Evolutionary conservation across 2,888 invertebrate genomes (phyloP).

Genomic region (Dysmachus trigonus): DNA sequence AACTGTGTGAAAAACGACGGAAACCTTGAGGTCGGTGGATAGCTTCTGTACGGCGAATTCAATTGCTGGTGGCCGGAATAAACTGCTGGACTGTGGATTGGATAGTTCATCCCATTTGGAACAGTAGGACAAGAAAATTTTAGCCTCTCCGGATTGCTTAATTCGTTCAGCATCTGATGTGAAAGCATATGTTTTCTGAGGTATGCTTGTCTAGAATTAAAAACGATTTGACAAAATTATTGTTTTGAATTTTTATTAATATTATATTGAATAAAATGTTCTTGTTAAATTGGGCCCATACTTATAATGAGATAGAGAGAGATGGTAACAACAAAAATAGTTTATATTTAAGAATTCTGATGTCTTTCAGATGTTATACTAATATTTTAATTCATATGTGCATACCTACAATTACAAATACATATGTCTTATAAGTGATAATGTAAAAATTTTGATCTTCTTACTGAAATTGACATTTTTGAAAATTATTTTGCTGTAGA

Average conservation of each 20-base stretch:
- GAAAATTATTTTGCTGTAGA: no score
- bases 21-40: conserved; percentile 53
- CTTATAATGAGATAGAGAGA: no score
- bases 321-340: no score
- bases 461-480: no score
- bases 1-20: conserved; percentile 52
- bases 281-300: no score
- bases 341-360: no score
- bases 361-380: no score
- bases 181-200: conserved; percentile 66
- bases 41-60: conserved; percentile 22
- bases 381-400: no score
- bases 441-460: no score
- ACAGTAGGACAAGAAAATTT: conserved; percentile 30
- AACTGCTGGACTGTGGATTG: conserved; percentile 40
- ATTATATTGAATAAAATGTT: background rate
- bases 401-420: no score
- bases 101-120: background rate
- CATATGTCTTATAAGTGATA: no score
- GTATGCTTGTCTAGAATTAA: conserved; percentile 63
- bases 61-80: conserved; percentile 43
- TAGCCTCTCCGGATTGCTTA: conserved; percentile 58
- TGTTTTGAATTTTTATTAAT: background rate
- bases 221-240: conserved; percentile 48
- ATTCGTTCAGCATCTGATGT: conserved; percentile 61